phyloP scores from a whole-genome alignment of 2,113 vertebrate species.

The Sander vitreus region DNA sequence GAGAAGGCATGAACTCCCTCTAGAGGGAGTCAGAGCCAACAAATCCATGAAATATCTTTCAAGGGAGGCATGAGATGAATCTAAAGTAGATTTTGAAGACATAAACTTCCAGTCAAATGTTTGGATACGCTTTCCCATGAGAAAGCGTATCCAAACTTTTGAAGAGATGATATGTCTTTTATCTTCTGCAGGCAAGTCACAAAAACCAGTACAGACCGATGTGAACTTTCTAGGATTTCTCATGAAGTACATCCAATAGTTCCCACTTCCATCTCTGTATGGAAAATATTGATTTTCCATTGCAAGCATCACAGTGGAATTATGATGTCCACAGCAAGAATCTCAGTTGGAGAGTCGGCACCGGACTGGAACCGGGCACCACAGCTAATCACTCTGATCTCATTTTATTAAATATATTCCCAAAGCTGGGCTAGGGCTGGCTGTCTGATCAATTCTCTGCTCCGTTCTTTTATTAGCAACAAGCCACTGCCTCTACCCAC shows the following conservation, averaged over 20 bases:
- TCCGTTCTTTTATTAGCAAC: constrained; percentile 64
- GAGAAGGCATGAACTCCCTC: constrained; percentile 42
- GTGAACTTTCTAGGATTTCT: constrained; percentile 24
- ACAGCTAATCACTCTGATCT: constrained; percentile 65
- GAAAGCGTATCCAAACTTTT: too few relatives aligned
- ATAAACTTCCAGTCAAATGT: too few relatives aligned
- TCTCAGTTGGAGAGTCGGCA: constrained; percentile 44
- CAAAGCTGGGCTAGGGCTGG: constrained; percentile 27
- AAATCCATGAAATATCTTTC: constrained; percentile 33
- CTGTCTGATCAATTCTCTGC: constrained; percentile 63
- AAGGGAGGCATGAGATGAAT: constrained; percentile 22
- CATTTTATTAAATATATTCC: constrained; percentile 70
- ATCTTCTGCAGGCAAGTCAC: constrained; percentile 2
- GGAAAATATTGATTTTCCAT: constrained; percentile 64
- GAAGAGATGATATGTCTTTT: neutral
- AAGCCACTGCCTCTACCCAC: constrained; percentile 53
- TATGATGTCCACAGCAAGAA: constrained; percentile 45
- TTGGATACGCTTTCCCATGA: too few relatives aligned
- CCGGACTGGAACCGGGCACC: constrained; percentile 26
- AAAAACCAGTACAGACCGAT: constrained; percentile 27
- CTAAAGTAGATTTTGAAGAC: constrained; percentile 5
- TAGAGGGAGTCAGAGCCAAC: constrained; percentile 73
- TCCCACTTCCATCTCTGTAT: constrained; percentile 43
- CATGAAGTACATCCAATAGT: constrained; percentile 8
- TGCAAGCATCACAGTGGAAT: constrained; percentile 53